phyloP scores from a whole-genome alignment of 2,888 invertebrate genomes.

The Nemoura dubitans region DNA sequence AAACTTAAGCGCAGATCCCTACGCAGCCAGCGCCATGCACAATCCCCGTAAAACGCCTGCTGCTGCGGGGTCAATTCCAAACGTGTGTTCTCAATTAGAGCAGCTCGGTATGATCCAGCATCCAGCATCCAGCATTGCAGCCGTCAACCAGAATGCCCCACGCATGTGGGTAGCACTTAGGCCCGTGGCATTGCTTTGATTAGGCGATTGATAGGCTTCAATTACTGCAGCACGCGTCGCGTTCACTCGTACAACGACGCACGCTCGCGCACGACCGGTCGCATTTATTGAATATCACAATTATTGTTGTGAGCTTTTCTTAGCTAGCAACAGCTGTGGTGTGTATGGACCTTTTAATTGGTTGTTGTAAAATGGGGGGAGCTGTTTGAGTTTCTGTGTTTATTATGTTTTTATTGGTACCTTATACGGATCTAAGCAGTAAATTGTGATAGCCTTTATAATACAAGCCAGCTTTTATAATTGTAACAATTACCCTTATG shows the following conservation, averaged over 20 bases:
- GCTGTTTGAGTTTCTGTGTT: neutral
- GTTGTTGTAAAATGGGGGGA: neutral
- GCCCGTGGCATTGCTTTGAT: neutral
- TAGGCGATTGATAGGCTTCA: neutral
- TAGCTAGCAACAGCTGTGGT: neutral
- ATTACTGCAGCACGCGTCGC: neutral
- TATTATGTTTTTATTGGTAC: neutral
- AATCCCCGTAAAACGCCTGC: too few relatives aligned
- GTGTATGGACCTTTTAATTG: neutral
- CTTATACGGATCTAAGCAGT: neutral
- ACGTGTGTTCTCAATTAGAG: too few relatives aligned
- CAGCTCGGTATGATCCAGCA: too few relatives aligned
- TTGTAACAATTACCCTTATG: too few relatives aligned
- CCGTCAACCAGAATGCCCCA: neutral
- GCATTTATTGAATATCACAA: neutral
- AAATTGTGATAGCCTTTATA: neutral
- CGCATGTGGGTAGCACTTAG: neutral
- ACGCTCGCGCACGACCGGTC: neutral
- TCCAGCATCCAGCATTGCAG: too few relatives aligned
- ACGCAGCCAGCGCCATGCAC: too few relatives aligned
- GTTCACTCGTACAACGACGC: neutral
- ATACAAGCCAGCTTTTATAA: too few relatives aligned
- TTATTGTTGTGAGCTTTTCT: neutral
- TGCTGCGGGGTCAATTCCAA: too few relatives aligned
- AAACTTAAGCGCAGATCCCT: too few relatives aligned